A percentile compares a stretch with the other conserved stretches of the same genome.
Conservation (phyloP, 2,888 invertebrate species). For the Cephus rjabovi region DNA sequence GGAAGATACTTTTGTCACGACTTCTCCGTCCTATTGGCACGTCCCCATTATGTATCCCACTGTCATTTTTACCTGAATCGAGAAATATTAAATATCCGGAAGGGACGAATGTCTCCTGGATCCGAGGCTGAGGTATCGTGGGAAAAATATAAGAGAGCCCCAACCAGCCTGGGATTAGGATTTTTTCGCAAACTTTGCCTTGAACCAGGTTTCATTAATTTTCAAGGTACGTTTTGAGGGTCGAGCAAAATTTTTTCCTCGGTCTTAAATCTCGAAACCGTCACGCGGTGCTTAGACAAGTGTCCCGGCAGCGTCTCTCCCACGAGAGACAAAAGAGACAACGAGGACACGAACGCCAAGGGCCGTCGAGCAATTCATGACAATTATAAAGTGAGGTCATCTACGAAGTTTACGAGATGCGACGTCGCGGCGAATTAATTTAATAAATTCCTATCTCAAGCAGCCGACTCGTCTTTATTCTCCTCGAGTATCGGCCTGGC, state of each 20-base stretch:
- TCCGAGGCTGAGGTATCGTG: conserved; percentile 32
- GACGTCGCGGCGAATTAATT: conserved; percentile 66
- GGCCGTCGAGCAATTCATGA: conserved; percentile 44
- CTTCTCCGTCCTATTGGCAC: not conserved
- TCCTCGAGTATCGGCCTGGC: not conserved
- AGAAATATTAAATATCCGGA: conserved; percentile 26
- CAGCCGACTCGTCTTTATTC: not conserved
- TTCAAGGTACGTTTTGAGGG: not conserved
- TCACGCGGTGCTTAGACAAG: not conserved
- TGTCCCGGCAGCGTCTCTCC: not conserved
- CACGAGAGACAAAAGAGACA: not conserved
- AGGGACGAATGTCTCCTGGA: conserved; percentile 8
- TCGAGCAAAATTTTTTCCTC: not conserved
- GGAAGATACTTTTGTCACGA: not conserved
- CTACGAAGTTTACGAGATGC: conserved; percentile 64
- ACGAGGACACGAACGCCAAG: not conserved
- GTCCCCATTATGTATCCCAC: not conserved
- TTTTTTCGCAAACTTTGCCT: not conserved
- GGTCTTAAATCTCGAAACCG: not conserved
- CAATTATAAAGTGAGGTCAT: conserved; percentile 67
- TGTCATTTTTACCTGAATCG: conserved; percentile 31
- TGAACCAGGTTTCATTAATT: not conserved
- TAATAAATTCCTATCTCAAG: conserved; percentile 61
- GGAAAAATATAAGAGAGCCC: conserved; percentile 25
- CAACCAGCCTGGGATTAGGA: not conserved